Base-by-base conservation (phyloP, 2,113 vertebrate species). In the Sciurus niger region DNA sequence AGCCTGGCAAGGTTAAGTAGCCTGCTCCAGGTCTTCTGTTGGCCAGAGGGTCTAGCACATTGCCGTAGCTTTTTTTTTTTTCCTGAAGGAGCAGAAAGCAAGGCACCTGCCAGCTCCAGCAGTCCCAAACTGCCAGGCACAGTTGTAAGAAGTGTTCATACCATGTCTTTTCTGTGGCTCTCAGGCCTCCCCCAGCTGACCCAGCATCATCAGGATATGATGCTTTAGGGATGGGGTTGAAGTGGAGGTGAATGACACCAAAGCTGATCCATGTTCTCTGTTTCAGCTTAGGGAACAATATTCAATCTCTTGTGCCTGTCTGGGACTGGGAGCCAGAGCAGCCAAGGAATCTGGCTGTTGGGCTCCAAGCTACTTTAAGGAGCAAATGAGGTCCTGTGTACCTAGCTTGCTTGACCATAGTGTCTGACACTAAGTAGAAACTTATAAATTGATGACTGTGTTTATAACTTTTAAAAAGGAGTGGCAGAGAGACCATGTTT, bases 221-320 rank as follows among this genome's bases (percentile, higher is more conserved):
- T 25, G 25, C 68, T 82, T 83, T 18, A 48, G 55, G 58, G 58
- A 60, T 10, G 58, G 58, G 20, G 58, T 60, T 60, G 58, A 25
- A 60, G 7, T 60, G 58, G 93, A 25, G 40, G 79, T 74, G 82
- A 96, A 60, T 92, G 93, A 94, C 2, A 55, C 83, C 79, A 95
- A 80, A 67, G 67, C 95, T 96, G 84, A 74, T 85, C 91, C 93
- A 82, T 98, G 97, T 93, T 89, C 78, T 91, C 74, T 91, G 8
- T 93, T 77, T 97, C 87, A 68, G 83, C 79, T 80, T 77, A 89
- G 93, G 76, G 65, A 95, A 77, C 58, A 97, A 74, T 95, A 79
- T 96, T 94, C 96, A 96, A 86, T 51, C 86, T 51, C 89, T 93
- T 53, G 37, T 89, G 11, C 76, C 84, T 55, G 40, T 22, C 92